A percentile compares a stretch with the other conserved stretches of the same genome.
Evolutionary conservation across 2,888 invertebrate genomes (phyloP).

Genomic region (Cheilosia vulpina): DNA sequence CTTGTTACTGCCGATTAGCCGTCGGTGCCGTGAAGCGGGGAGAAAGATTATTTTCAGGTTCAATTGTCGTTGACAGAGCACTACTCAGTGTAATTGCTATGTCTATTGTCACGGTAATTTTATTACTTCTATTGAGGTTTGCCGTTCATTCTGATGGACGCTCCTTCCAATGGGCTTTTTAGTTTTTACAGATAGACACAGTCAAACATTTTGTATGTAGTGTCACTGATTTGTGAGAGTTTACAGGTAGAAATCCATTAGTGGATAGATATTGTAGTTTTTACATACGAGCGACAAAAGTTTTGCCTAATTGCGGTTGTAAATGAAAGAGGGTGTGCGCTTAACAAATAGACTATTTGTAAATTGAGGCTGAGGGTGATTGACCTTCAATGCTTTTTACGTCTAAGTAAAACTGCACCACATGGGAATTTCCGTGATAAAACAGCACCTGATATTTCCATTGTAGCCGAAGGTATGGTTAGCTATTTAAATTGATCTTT

Average conservation of each 20-base stretch:
- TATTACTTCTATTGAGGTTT: constrained; percentile 58
- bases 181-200: constrained; percentile 6
- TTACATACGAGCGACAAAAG: neutral
- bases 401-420: too few species aligned
- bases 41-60: constrained; percentile 67
- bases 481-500: too few species aligned
- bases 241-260: constrained; percentile 39
- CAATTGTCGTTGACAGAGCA: constrained; percentile 67
- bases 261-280: neutral
- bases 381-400: neutral
- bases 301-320: constrained; percentile 26
- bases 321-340: constrained; percentile 20
- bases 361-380: neutral
- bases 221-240: constrained; percentile 59
- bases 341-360: constrained; percentile 12
- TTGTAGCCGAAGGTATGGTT: too few species aligned
- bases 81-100: constrained; percentile 66
- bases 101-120: constrained; percentile 65
- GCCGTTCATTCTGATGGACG: constrained; percentile 47
- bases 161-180: constrained; percentile 28
- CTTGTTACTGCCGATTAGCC: constrained; percentile 7
- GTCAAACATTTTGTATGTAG: neutral
- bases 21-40: constrained; percentile 30
- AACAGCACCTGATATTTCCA: too few species aligned
- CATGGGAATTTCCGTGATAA: too few species aligned